Evolutionary conservation across 2,113 vertebrate species (phyloP).

Genomic region (Hippocampus comes): DNA sequence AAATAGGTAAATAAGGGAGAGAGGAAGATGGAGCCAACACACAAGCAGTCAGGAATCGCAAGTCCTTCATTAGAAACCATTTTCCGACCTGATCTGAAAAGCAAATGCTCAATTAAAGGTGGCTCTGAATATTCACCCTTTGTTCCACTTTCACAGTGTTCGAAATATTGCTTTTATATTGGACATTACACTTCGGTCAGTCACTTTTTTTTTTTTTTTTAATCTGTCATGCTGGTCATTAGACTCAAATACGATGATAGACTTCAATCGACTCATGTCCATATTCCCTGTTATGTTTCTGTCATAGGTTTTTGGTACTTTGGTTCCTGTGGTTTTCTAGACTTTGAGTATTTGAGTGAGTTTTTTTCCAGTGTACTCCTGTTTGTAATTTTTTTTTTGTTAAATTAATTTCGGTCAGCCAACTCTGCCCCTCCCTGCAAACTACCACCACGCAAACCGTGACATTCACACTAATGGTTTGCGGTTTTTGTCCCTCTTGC

Average conservation of each 20-base stretch:
- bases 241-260: not conserved
- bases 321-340: not conserved
- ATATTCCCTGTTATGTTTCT: not conserved
- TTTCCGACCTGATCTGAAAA: slow-evolving; percentile 33
- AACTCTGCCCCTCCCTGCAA: too few relatives aligned
- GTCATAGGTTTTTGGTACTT: not conserved
- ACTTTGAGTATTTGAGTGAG: too few relatives aligned
- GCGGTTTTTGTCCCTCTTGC: not conserved
- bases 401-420: too few relatives aligned
- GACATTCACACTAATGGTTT: too few relatives aligned
- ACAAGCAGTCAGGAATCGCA: slow-evolving; percentile 5
- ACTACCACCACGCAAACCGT: too few relatives aligned
- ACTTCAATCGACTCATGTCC: not conserved
- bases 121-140: slow-evolving; percentile 20
- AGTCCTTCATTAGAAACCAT: slow-evolving; percentile 12
- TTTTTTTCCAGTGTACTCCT: too few relatives aligned
- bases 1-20: not conserved
- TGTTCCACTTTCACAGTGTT: slow-evolving; percentile 6
- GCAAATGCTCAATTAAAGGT: slow-evolving; percentile 28
- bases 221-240: slow-evolving; percentile 9
- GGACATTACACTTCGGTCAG: slow-evolving; percentile 10
- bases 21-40: not conserved
- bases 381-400: not conserved
- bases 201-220: not conserved
- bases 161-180: slow-evolving; percentile 15